Conservation (phyloP, 1,140 invertebrate genomes). For the Caenorhabditis brenneri region DNA sequence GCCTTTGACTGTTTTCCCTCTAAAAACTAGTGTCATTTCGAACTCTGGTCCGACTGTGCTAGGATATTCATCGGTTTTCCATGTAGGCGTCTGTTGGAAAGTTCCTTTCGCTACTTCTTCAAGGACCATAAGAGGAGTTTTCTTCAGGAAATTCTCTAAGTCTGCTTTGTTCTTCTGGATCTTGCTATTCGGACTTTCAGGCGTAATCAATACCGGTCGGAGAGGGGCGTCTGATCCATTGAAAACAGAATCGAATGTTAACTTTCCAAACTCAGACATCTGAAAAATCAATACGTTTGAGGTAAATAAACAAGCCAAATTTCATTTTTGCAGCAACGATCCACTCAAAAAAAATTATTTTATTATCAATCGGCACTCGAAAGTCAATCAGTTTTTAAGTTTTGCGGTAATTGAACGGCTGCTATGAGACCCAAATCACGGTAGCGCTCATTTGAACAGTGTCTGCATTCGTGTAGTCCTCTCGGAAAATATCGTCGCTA, state of each 20-base stretch:
- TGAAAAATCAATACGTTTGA: neutral
- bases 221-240: neutral
- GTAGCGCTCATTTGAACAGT: slow-evolving; percentile 11
- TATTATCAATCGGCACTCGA: no score
- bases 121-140: slow-evolving; percentile 45
- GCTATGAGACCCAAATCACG: neutral
- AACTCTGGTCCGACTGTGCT: neutral
- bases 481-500: neutral
- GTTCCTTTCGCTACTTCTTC: slow-evolving; percentile 14
- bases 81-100: neutral
- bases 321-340: neutral
- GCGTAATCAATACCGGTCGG: neutral
- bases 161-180: neutral
- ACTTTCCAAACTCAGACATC: neutral
- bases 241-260: neutral
- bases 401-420: neutral
- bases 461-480: neutral
- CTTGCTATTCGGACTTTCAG: neutral
- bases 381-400: neutral
- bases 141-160: slow-evolving; percentile 7
- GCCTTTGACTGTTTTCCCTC: neutral
- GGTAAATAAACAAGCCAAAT: neutral
- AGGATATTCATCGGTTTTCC: neutral
- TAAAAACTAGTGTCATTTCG: neutral
- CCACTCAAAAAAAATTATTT: neutral